Evolutionary conservation across 2,888 invertebrate genomes (phyloP), one percentile per base, ranked within the genome.

Genomic region (Salticus scenicus): DNA sequence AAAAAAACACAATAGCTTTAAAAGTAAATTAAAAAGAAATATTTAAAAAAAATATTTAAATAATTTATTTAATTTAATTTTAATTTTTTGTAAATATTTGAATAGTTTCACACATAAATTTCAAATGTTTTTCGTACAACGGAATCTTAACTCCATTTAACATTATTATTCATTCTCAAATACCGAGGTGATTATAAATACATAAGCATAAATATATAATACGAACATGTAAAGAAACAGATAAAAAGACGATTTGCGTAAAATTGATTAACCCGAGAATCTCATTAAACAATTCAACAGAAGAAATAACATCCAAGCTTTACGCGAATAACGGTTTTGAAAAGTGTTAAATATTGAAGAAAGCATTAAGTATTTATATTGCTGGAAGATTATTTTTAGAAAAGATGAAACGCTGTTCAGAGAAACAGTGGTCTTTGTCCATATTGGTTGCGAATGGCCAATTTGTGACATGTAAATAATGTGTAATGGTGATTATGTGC

Each of bases 291-390:
- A 28, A 66, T 30, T 69, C 57, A 69, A 70, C 31, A 33, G 41
- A 71, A 71, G 78, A 78, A 78, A 71, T 78, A 78, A 71, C 71
- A 42, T 24, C 63, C 64, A 64, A 71, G 24, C 51, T 33, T 57
- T 69, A 31, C 69, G 37, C 24, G 37, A 66, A 47, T 47, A 81
- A 67, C 37, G 57, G 69, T 31, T 57, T 70, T 67, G 69, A 76
- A 71, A 71, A 71, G 70, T 66, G 75, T 82, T 82, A 82, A 82
- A 76, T 76, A 82, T 82, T 71, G 70, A 82, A 82, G 42, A 63
- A 42, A 37, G 82, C 82, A 76, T 82, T 82, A 82, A 82, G 71
- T 82, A 82, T 82, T 82, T 82, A 82, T 75, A 76, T 66, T 28
- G 76, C 28, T 42, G 33, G 75, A 64, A 66, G 82, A 82, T 64